Conservation (phyloP, 2,797 vertebrate genomes). For the Sebastes minor region DNA sequence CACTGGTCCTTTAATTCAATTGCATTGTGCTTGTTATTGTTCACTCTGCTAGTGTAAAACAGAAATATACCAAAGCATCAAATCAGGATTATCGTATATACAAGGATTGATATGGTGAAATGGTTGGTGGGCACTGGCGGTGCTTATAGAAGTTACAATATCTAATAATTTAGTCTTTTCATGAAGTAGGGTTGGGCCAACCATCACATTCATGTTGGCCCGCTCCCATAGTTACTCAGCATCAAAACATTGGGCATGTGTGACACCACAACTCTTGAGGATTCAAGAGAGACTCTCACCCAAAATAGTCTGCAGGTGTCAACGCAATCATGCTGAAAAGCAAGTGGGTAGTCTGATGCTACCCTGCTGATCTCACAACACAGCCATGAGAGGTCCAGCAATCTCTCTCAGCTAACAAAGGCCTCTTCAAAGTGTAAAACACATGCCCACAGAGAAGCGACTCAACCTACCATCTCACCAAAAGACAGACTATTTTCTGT, state of each 20-base stretch:
- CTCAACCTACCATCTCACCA: not conserved
- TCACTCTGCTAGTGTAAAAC: not conserved
- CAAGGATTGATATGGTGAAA: not conserved
- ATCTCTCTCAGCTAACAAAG: constrained; percentile 6
- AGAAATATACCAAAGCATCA: not conserved
- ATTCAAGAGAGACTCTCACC: not conserved
- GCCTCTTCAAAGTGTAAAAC: constrained; percentile 1
- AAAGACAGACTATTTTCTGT: constrained; percentile 2
- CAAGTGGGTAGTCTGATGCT: not conserved
- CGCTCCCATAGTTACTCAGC: not conserved
- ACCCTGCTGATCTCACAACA: not conserved
- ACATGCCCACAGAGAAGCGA: not conserved
- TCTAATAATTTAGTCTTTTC: not conserved
- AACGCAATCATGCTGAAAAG: not conserved
- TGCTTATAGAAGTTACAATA: not conserved
- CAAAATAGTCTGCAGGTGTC: constrained; percentile 1
- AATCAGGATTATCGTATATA: not conserved
- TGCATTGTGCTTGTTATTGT: not conserved
- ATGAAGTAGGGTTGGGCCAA: not conserved
- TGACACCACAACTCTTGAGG: not conserved
- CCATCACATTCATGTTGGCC: not conserved
- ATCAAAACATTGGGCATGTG: not conserved
- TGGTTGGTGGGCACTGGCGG: not conserved
- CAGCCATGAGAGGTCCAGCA: not conserved
- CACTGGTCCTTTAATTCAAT: not conserved